A percentile compares a stretch with the other conserved stretches of the same genome.
phyloP scores from a whole-genome alignment of 2,113 vertebrate genomes.

The Symphodus melops region DNA sequence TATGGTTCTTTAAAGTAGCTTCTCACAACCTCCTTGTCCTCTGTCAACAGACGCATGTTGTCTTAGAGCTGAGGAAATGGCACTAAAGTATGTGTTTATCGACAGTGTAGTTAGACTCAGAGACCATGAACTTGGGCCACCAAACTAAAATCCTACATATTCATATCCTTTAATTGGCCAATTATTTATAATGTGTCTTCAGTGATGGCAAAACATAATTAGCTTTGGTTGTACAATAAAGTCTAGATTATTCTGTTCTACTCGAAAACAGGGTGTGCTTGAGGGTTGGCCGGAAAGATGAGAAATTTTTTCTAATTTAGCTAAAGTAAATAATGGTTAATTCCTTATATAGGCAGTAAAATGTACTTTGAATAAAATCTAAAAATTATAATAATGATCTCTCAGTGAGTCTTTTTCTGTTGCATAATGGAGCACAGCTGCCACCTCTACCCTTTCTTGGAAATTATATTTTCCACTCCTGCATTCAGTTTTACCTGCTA shows the following conservation, averaged over 20 bases:
- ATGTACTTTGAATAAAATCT: background rate
- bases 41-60: too few relatives aligned
- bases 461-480: background rate
- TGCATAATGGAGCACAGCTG: background rate
- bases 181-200: background rate
- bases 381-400: background rate
- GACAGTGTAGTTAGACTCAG: too few relatives aligned
- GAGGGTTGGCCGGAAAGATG: background rate
- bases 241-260: background rate
- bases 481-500: conserved; percentile 84
- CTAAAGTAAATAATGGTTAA: background rate
- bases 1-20: too few relatives aligned
- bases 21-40: too few relatives aligned
- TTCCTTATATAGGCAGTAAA: conserved; percentile 2
- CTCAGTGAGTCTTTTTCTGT: background rate
- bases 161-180: too few relatives aligned
- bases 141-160: too few relatives aligned
- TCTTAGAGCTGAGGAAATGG: too few relatives aligned
- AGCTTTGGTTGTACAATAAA: background rate
- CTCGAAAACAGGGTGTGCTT: background rate
- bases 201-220: background rate
- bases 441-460: background rate
- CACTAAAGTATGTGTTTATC: too few relatives aligned
- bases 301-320: background rate
- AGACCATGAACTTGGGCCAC: too few relatives aligned